Evolutionary conservation across 1,140 invertebrate genomes (phyloP).

Genomic region (Pararge aegeria): DNA sequence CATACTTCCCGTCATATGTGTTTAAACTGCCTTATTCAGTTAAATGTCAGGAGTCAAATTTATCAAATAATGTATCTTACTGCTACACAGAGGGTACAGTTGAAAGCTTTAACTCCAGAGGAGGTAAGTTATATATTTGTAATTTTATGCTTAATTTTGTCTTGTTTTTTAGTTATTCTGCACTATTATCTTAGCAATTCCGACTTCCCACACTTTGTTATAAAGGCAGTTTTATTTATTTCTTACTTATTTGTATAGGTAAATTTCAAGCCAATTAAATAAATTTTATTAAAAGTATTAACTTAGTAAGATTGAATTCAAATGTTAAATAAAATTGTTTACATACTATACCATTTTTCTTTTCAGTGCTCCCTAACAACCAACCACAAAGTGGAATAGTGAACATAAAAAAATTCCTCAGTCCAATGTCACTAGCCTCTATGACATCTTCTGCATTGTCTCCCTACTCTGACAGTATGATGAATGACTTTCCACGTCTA

Average conservation of each 20-base stretch:
- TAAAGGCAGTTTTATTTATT: too few species aligned
- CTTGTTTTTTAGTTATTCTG: too few species aligned
- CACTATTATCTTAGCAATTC: too few species aligned
- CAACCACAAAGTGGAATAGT: constrained; percentile 31
- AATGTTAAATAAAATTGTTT: too few species aligned
- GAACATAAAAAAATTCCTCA: constrained; percentile 51
- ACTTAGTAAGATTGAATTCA: too few species aligned
- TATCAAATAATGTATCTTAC: constrained; percentile 40
- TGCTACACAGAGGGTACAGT: constrained; percentile 59
- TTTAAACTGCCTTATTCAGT: constrained; percentile 71
- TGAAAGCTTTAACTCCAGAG: constrained; percentile 66
- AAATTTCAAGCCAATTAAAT: too few species aligned
- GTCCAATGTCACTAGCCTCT: constrained; percentile 60
- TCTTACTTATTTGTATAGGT: too few species aligned
- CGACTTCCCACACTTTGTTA: too few species aligned
- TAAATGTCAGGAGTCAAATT: constrained; percentile 31
- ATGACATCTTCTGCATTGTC: constrained; percentile 46
- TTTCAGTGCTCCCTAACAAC: constrained; percentile 45
- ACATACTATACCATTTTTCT: constrained; percentile 7
- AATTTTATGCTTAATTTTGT: too few species aligned
- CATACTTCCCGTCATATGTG: constrained; percentile 68
- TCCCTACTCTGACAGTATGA: constrained; percentile 45
- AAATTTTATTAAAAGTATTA: too few species aligned
- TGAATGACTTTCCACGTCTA: constrained; percentile 57
- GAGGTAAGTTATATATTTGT: constrained; percentile 45